Evolutionary conservation across 2,888 invertebrate genomes (phyloP).

Genomic region (Campopleginae sp.): DNA sequence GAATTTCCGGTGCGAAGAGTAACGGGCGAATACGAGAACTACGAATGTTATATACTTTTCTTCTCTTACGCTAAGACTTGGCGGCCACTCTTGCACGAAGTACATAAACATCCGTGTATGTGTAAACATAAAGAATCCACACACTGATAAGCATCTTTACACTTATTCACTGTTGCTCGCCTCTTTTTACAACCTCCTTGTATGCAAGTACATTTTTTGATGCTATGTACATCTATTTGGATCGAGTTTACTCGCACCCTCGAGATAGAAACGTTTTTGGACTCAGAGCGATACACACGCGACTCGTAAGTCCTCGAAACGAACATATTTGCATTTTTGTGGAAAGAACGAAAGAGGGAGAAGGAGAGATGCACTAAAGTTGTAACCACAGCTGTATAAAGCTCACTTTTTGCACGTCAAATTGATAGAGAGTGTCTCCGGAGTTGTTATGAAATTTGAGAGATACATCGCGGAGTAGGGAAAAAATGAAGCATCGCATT

Average conservation of each 20-base stretch:
- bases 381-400: neutral
- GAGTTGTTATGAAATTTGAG: neutral
- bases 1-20: constrained; percentile 39
- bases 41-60: constrained; percentile 24
- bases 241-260: constrained; percentile 29
- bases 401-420: neutral
- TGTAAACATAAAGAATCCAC: neutral
- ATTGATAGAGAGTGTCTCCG: neutral
- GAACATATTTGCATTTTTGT: constrained; percentile 52
- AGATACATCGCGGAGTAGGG: neutral
- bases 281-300: constrained; percentile 30
- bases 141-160: neutral
- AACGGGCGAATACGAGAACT: constrained; percentile 49
- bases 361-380: neutral
- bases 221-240: neutral
- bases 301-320: constrained; percentile 49
- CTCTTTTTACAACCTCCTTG: constrained; percentile 9
- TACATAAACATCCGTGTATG: neutral
- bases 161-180: constrained; percentile 1
- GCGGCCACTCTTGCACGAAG: neutral
- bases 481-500: neutral
- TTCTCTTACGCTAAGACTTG: neutral
- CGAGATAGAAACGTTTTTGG: constrained; percentile 50
- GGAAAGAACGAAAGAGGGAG: constrained; percentile 5
- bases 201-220: constrained; percentile 5